Base-by-base conservation (phyloP, 1,140 invertebrate species). In the Drosophila asahinai region DNA sequence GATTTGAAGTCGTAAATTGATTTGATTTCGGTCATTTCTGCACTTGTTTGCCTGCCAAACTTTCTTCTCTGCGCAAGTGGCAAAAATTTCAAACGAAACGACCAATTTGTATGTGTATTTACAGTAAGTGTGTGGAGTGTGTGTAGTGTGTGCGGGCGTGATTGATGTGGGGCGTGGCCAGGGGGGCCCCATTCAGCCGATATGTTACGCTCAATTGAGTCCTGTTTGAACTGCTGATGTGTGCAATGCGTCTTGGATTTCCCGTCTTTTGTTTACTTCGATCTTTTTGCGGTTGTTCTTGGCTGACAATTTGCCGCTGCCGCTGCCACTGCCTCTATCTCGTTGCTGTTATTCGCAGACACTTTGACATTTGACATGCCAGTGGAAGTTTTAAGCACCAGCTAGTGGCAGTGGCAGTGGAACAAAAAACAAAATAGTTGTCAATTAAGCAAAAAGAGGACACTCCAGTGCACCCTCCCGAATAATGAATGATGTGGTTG, bases 1-100 rank as follows among this genome's bases (percentile, higher is more conserved):
- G 84, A 63, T 81, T 84, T 79, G 67, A 73, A 90, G 78, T 79
- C 76, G 86, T 70, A 74, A 81, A 89, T 81, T 90, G 81, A 84
- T 84, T 90, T 84, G 75, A 74, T 84, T 66, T 80, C 30, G 66
- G 67, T 73, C 70, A 72, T 84, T 77, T 84, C 63, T 73, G 60
- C 47, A 80, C 54, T 64, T 65, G 65, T 78, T 58, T 62, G 73
- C 43, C 42, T 79, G 54, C 66, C 19, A 77, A 49, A 51, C 38
- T 63, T 73, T 61, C 45, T 19, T 19, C 65, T 42, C 27, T 40
- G 11, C 45, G 55, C 63, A 63, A 79, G 65, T 71, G 75, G 43
- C 66, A 59, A 71, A 79, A 77, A 79, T 79, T 78, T 71, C 71
- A 61, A 51, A 43, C 59, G 47, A 77, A 64, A 66, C 57, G 51